These are phyloP conservation scores for Scrobipalpa atriplicella DNA, from an alignment of 2,888 invertebrate genomes.

Conservation along the genomic window DNA sequence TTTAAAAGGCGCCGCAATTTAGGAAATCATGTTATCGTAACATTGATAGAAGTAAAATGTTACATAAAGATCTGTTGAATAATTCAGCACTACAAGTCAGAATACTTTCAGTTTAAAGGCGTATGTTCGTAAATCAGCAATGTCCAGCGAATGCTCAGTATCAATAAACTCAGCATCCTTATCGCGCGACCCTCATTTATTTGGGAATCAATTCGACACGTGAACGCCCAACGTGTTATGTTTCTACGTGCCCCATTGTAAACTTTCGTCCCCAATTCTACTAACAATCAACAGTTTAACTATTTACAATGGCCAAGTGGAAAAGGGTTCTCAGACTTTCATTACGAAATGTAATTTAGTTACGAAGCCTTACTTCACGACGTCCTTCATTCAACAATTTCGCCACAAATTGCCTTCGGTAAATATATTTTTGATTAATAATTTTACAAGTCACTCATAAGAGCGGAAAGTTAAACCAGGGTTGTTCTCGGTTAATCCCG, in stretches of 20 bases:
- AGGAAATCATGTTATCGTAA: slow-evolving; percentile 16
- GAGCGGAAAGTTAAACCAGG: slow-evolving; percentile 43
- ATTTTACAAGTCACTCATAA: slow-evolving; percentile 45
- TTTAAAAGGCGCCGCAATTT: neutral
- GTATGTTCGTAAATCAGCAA: slow-evolving; percentile 26
- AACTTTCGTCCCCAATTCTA: slow-evolving; percentile 66
- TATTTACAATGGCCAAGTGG: slow-evolving; percentile 55
- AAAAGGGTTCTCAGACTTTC: slow-evolving; percentile 47
- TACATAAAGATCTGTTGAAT: neutral
- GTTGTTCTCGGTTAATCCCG: slow-evolving; percentile 75
- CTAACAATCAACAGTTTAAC: slow-evolving; percentile 62
- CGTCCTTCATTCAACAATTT: slow-evolving; percentile 12
- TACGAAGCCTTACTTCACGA: slow-evolving; percentile 32
- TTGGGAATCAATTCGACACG: slow-evolving; percentile 58
- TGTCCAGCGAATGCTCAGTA: slow-evolving; percentile 37
- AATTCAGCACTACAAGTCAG: slow-evolving; percentile 5
- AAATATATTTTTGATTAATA: slow-evolving; percentile 6
- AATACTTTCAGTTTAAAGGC: neutral
- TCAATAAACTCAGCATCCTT: slow-evolving; percentile 40
- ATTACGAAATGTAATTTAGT: slow-evolving; percentile 39
- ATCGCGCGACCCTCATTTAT: slow-evolving; percentile 42
- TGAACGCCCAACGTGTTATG: slow-evolving; percentile 66
- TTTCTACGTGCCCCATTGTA: slow-evolving; percentile 72
- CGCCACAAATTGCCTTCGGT: slow-evolving; percentile 5
- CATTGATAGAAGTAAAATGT: neutral